Base-by-base conservation (phyloP, 2,888 invertebrate species). In the Teinopalpus imperialis region DNA sequence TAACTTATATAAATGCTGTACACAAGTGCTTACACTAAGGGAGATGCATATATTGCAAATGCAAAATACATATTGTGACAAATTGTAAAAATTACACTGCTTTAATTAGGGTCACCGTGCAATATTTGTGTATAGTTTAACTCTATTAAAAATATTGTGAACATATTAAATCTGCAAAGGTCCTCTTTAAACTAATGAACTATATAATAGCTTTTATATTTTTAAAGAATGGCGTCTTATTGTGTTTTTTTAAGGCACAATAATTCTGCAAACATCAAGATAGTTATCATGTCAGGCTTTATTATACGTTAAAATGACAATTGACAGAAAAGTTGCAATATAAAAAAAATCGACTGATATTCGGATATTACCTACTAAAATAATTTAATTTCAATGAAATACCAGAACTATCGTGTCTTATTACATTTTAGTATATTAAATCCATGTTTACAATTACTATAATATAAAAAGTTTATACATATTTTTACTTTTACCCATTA, bases 221-320 rank as follows among this genome's bases (percentile, higher is more conserved):
- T 30, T 9, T 24, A 14, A 2, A 12, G 9, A 9, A 6, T 24
- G n/a, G 3, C 8, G 32, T 20, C 21, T 30, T 42, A 42, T 42
- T 43, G 42, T 43, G 27, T 34, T 43, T 16, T 8, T 8, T 29
- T 39, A 46, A 40, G 34, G 39, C 39, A 46, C 46, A 46, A 39
- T 46, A 40, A 43, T 27, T 21, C 34, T 34, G 42, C 26, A 4
- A 21, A 40, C n/a, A n/a, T n/a, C n/a, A n/a, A n/a, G n/a, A n/a
- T n/a, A n/a, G n/a, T n/a, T n/a, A n/a, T n/a, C n/a, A n/a, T n/a
- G n/a, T n/a, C n/a, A n/a, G n/a, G n/a, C n/a, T n/a, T n/a, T n/a
- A n/a, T n/a, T n/a, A n/a, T n/a, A n/a, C n/a, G n/a, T n/a, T n/a
- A n/a, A n/a, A n/a, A n/a, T n/a, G n/a, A n/a, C n/a, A n/a, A n/a